Evolutionary conservation across 2,113 vertebrate species (phyloP).

Genomic region (Speoplatyrhinus poulsoni): DNA sequence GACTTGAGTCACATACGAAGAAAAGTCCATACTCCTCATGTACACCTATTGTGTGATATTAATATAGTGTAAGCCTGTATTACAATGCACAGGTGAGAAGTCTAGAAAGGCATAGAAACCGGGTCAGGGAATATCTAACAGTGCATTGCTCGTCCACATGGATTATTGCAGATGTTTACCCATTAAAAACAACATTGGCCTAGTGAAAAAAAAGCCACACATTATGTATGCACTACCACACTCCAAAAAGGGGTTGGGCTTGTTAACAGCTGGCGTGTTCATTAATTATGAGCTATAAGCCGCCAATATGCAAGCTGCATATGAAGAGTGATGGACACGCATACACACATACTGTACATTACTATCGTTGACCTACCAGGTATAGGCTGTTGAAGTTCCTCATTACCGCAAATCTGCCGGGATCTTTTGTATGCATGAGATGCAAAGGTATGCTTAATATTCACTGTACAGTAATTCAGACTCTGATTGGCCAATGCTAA

Average conservation of each 20-base stretch:
- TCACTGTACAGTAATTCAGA: not conserved
- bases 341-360: not conserved
- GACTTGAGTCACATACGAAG: not conserved
- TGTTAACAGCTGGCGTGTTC: slow-evolving; percentile 45
- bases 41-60: not conserved
- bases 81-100: slow-evolving; percentile 20
- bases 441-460: not conserved
- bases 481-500: not conserved
- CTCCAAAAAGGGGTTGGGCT: slow-evolving; percentile 4
- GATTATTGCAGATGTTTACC: slow-evolving; percentile 62
- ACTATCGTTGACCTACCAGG: not conserved
- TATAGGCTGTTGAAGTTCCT: not conserved
- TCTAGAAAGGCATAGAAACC: slow-evolving; percentile 29
- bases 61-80: not conserved
- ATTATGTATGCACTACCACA: slow-evolving; percentile 4
- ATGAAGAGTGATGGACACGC: slow-evolving; percentile 3
- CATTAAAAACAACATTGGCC: slow-evolving; percentile 38
- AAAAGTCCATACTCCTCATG: not conserved
- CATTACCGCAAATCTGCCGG: not conserved
- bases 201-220: slow-evolving; percentile 29
- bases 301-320: slow-evolving; percentile 22
- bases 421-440: slow-evolving; percentile 3
- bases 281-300: slow-evolving; percentile 39
- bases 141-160: not conserved
- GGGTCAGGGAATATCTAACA: slow-evolving; percentile 33